Base-by-base conservation (phyloP, 2,888 invertebrate genomes). In the Lasioglossum oenotherae region DNA sequence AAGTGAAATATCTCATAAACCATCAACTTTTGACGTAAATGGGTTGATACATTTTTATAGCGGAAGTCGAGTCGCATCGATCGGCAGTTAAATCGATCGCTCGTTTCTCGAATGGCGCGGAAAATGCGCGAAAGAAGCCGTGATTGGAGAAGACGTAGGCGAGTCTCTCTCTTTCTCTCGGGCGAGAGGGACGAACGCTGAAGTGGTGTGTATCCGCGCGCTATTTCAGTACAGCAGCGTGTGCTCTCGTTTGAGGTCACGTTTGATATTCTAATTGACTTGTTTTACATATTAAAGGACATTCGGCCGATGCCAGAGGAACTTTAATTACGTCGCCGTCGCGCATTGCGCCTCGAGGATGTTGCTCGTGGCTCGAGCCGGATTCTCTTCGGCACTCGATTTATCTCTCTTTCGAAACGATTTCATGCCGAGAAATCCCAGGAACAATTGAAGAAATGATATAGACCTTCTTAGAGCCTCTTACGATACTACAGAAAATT, bases 201-300 rank as follows among this genome's bases (percentile, higher is more conserved):
- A 81, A 87, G 79, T 60, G 80, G 49, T 49, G 81, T 78, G 81
- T 87, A 76, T 84, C 84, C 73, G 67, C 76, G 53, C 38, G 86
- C 81, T 83, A 77, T 90, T 90, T 88, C 89, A 83, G 83, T 88
- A 88, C 74, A 84, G 84, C 81, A 57, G 80, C 88, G 86, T 83
- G 89, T 90, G 88, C 82, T 83, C 89, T 84, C 88, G 86, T 90
- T 89, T 84, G 88, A 89, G 90, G 92, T 90, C 90, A 91, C 92
- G 92, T 93, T 93, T 93, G 93, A 93, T 93, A 93, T 92, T 93
- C 92, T 93, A 93, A 93, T 93, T 93, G 91, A 88, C 91, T 90
- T 89, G 92, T 90, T 92, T 92, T 92, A 89, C 92, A 92, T 92
- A 92, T 92, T 92, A 92, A 92, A 92, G 91, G 92, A 89, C 91